phyloP scores from a whole-genome alignment of 2,113 vertebrate genomes.

The Hystrix cristata region DNA sequence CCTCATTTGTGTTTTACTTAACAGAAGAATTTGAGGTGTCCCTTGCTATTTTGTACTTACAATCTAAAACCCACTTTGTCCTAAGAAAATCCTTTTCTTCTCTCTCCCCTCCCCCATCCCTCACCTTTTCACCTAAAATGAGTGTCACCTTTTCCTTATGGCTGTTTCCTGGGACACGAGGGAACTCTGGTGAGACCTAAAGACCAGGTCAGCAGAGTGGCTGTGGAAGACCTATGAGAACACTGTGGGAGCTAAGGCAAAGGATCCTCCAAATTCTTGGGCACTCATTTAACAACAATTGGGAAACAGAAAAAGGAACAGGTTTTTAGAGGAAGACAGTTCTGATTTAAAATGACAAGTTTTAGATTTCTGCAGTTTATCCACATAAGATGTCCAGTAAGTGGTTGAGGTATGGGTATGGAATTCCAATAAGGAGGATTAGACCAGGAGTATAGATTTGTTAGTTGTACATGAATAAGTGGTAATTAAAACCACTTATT shows the following conservation, averaged over 20 bases:
- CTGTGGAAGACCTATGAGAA: background rate
- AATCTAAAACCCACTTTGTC: background rate
- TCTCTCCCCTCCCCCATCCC: background rate
- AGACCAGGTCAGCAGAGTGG: slow-evolving; percentile 45
- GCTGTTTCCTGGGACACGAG: slow-evolving; percentile 93
- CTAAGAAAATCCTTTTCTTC: background rate
- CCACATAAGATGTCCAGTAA: background rate
- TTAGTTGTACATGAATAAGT: background rate
- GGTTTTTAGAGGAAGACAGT: slow-evolving; percentile 6
- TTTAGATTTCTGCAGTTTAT: slow-evolving; percentile 8
- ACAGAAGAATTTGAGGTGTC: background rate
- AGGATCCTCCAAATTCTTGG: background rate
- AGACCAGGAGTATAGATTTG: background rate
- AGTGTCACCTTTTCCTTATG: slow-evolving; percentile 93
- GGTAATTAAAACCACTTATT: background rate
- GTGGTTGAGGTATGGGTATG: background rate
- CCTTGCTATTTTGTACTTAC: slow-evolving; percentile 20
- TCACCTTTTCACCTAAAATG: background rate
- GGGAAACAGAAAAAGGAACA: slow-evolving; percentile 37
- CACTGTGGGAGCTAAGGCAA: background rate
- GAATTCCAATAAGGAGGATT: background rate
- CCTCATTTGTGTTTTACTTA: background rate
- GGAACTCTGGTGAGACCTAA: slow-evolving; percentile 88
- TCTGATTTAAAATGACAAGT: background rate
- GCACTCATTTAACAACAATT: background rate